A percentile compares a stretch with the other conserved stretches of the same genome.
phyloP scores from a whole-genome alignment of 2,888 invertebrate genomes.

The Helleia helle region DNA sequence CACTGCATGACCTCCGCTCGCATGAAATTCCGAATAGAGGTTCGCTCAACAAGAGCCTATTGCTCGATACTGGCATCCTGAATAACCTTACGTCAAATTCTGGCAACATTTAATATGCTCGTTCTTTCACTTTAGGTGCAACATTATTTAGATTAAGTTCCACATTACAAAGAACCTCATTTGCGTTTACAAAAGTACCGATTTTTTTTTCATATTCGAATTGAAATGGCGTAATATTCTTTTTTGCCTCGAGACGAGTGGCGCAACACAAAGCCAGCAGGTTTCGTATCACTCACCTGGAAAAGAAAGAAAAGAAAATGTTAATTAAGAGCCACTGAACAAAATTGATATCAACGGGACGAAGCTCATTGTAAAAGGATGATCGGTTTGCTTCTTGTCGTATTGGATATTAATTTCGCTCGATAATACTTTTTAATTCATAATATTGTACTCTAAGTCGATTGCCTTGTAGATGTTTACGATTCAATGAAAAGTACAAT shows the following conservation, averaged over 20 bases:
- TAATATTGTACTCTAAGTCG: too few relatives aligned
- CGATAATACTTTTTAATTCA: too few relatives aligned
- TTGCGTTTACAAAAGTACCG: conserved; percentile 67
- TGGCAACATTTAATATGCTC: conserved; percentile 15
- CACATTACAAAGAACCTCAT: conserved; percentile 63
- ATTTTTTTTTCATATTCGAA: conserved; percentile 63
- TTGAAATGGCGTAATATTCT: conserved; percentile 66
- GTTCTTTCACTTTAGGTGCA: conserved; percentile 31
- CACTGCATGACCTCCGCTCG: too few relatives aligned
- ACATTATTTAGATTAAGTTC: conserved; percentile 56
- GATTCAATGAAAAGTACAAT: too few relatives aligned
- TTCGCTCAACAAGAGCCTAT: too few relatives aligned
- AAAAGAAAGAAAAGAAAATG: conserved; percentile 71
- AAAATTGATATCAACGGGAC: conserved; percentile 64
- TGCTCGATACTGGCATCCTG: too few relatives aligned
- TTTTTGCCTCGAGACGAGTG: conserved; percentile 51
- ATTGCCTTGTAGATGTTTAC: too few relatives aligned
- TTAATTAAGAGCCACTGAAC: conserved; percentile 70
- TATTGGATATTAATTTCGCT: conserved; percentile 16
- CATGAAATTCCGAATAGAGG: too few relatives aligned
- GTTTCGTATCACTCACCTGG: conserved; percentile 70
- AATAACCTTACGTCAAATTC: too few relatives aligned
- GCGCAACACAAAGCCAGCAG: conserved; percentile 51
- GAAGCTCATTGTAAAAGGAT: conserved; percentile 50
- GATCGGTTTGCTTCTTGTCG: conserved; percentile 20